Base-by-base conservation (phyloP, 2,797 vertebrate genomes). In the Phoebastria nigripes region DNA sequence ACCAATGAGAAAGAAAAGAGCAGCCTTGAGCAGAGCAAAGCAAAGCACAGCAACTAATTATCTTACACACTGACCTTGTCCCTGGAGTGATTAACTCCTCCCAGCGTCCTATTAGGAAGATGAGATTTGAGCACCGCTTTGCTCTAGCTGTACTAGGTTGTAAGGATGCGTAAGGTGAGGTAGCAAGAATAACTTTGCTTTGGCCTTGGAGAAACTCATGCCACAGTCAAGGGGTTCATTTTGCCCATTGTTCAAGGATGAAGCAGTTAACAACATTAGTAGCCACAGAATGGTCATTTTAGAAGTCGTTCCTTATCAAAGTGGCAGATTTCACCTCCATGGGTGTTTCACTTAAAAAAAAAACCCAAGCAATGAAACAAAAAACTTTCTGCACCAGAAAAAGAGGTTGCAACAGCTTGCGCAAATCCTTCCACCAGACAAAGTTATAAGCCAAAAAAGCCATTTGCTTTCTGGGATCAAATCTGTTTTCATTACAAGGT, bases 81-180 rank as follows among this genome's bases (percentile, higher is more conserved):
- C 51, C 47, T 80, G 22, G 22, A 77, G 59, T 1, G 2, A 80
- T 19, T 28, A 86, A 83, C 15, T 7, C 42, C 12, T 65, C 46
- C 33, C 26, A 28, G 7, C 7, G 26, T 10, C 41, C 55, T 26
- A 22, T 8, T 4, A 41, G 25, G 39, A 86, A 87, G 51, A 41
- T 5, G 19, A 73, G 49, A 70, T 19, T 6, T 54, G n/a, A 93
- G 41, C 21, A 29, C 21, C n/a, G 54, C 41, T 87, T 77, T 25
- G 26, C 15, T 80, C 44, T 65, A 54, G 41, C 46, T 62, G 44
- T 31, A 24, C 39, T 15, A 47, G 31, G 26, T 9, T 59, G 13
- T 47, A 39, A 1, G 4, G 49, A 69, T 14, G 26, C 0, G 0
- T 4, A 83, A 54, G 24, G 11, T 1, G 3, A 86, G 10, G 25